Percentiles rank a stretch among this genome's conserved stretches.
Evolutionary conservation across 2,888 invertebrate genomes (phyloP).

Genomic region (Watsonalla cultraria): DNA sequence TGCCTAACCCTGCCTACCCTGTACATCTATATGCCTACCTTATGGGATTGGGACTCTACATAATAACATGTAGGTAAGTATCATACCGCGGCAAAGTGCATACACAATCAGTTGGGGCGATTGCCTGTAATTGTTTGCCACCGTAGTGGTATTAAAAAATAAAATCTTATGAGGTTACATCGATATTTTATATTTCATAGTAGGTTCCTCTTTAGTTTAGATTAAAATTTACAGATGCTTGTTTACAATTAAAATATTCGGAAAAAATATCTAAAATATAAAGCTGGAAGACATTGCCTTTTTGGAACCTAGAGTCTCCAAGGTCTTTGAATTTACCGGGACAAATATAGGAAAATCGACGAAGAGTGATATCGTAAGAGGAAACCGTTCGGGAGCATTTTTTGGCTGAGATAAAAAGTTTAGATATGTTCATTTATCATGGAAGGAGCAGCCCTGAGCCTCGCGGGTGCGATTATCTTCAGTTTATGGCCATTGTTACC

Average conservation of each 20-base stretch:
- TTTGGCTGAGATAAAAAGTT: conserved; percentile 14
- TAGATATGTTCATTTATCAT: conserved; percentile 33
- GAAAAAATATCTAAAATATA: neutral
- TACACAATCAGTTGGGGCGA: too few species aligned
- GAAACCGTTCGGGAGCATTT: conserved; percentile 1
- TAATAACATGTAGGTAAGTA: too few species aligned
- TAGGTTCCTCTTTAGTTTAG: too few species aligned
- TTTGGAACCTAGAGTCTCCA: conserved; percentile 1
- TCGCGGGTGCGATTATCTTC: conserved; percentile 30
- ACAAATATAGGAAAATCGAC: conserved; percentile 23
- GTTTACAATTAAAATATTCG: too few species aligned
- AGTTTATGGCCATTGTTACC: conserved; percentile 21
- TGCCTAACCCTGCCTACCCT: too few species aligned
- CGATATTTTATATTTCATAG: too few species aligned
- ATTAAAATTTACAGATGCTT: too few species aligned
- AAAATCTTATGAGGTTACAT: neutral
- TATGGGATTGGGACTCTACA: too few species aligned
- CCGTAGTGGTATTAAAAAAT: neutral
- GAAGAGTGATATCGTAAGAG: conserved; percentile 7
- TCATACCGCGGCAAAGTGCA: too few species aligned
- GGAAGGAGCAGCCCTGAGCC: conserved; percentile 28
- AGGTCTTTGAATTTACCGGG: conserved; percentile 36
- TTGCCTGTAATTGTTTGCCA: too few species aligned
- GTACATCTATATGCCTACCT: too few species aligned
- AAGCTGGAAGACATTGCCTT: neutral